Evolutionary conservation across 2,888 invertebrate species (phyloP), one percentile per base, ranked within the genome.

Genomic region (Parelbella ahira): DNA sequence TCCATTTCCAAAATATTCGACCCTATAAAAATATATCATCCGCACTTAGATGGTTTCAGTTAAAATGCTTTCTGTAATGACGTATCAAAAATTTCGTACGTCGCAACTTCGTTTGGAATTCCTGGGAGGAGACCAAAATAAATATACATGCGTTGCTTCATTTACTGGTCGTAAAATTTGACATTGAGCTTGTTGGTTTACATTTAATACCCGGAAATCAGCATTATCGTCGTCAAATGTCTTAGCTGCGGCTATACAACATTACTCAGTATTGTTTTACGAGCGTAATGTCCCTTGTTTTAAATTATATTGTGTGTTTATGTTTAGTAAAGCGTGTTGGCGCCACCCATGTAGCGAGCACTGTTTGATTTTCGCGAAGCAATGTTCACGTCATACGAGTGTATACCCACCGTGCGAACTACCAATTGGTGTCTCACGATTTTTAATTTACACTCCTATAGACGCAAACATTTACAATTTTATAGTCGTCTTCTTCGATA

Each of bases 141-240:
- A 46, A 51, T 55, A 48, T 43, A 51, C 56, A 51, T 44, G 56
- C 51, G 54, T 64, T 67, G 68, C 70, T 72, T 68, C 68, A 76
- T 79, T 73, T 70, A 62, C 59, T 61, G 63, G 53, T 74, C 76
- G 66, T 84, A 80, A 83, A 81, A 53, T 67, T 60, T 79, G 82
- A 69, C 84, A 83, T 86, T 84, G 84, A 74, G 61, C 68, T 60
- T 69, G 74, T 81, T 79, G 67, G 72, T 68, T 69, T 67, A 67
- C 62, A 68, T 80, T 82, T 76, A 80, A 68, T 63, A 68, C 66
- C 70, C 68, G 81, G 81, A 81, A 82, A 75, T 73, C 60, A 68
- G 68, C 65, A 61, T 59, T 60, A 63, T 64, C 53, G 21, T 34
- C 34, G 54, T 61, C 60, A 68, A 63, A 73, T 64, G 63, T 62